Evolutionary conservation across 2,113 vertebrate species (phyloP).

Genomic region (Pristiophorus japonicus): DNA sequence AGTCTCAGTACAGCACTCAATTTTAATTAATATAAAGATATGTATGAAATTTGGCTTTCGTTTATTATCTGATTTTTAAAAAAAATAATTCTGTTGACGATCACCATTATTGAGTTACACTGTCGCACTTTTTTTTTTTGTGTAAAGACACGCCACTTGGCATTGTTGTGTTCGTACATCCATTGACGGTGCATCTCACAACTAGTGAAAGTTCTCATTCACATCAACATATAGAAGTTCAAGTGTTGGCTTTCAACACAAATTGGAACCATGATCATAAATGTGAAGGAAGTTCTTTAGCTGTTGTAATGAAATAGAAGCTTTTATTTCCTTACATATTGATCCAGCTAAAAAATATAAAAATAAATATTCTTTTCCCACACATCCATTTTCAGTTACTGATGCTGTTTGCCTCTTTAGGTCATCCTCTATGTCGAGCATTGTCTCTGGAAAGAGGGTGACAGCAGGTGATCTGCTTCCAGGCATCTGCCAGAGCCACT

Average conservation of each 20-base stretch:
- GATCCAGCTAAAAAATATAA: background rate
- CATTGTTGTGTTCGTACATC: background rate
- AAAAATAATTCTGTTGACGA: background rate
- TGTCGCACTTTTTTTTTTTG: background rate
- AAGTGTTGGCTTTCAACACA: background rate
- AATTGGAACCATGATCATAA: background rate
- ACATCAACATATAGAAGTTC: background rate
- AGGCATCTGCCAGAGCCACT: slow-evolving; percentile 12
- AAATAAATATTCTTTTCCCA: background rate
- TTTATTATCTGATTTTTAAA: background rate
- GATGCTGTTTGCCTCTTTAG: no score
- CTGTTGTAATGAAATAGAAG: background rate
- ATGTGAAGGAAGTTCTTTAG: background rate
- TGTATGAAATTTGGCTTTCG: background rate
- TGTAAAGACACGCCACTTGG: background rate
- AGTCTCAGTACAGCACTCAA: background rate
- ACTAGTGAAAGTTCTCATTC: background rate
- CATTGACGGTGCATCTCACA: background rate
- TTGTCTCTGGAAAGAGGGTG: background rate
- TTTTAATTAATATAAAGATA: background rate
- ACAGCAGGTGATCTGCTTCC: background rate
- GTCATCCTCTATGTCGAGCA: background rate
- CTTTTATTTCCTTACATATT: background rate
- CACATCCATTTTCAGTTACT: background rate
- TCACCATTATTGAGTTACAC: background rate